Conservation (phyloP, 2,888 invertebrate species). For the Leptura quadrifasciata region DNA sequence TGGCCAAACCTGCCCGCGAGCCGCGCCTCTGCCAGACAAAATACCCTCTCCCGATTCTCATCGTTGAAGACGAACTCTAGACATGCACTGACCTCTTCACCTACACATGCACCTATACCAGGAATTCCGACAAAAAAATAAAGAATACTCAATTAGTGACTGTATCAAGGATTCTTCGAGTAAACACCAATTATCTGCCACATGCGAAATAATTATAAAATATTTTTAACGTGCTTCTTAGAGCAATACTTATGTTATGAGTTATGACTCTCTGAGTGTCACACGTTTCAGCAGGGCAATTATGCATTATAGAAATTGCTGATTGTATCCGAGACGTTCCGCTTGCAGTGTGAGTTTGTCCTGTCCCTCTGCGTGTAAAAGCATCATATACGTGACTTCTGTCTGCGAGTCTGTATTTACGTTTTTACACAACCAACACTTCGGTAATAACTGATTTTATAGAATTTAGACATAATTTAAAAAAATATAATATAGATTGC, state of each 20-base stretch:
- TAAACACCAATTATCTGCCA: background rate
- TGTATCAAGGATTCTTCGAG: background rate
- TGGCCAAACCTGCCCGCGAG: conserved; percentile 42
- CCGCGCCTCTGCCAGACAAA: conserved; percentile 46
- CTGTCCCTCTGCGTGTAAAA: background rate
- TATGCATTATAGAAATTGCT: background rate
- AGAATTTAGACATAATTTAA: too few relatives aligned
- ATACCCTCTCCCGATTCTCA: conserved; percentile 34
- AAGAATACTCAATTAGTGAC: conserved; percentile 9
- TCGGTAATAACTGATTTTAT: background rate
- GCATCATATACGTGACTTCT: background rate
- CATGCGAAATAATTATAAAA: background rate
- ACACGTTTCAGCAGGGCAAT: background rate
- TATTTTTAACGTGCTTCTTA: background rate
- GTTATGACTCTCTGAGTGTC: too few relatives aligned
- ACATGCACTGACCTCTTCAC: conserved; percentile 55
- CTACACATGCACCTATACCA: conserved; percentile 41
- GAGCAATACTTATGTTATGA: too few relatives aligned
- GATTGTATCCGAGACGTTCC: background rate
- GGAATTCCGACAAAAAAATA: conserved; percentile 16
- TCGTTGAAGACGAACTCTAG: conserved; percentile 28
- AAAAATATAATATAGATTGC: too few relatives aligned
- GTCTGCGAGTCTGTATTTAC: background rate
- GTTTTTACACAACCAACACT: background rate
- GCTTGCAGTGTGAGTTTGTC: background rate